Evolutionary conservation across 2,113 vertebrate genomes (phyloP).

Genomic region (Spheniscus mendiculus): DNA sequence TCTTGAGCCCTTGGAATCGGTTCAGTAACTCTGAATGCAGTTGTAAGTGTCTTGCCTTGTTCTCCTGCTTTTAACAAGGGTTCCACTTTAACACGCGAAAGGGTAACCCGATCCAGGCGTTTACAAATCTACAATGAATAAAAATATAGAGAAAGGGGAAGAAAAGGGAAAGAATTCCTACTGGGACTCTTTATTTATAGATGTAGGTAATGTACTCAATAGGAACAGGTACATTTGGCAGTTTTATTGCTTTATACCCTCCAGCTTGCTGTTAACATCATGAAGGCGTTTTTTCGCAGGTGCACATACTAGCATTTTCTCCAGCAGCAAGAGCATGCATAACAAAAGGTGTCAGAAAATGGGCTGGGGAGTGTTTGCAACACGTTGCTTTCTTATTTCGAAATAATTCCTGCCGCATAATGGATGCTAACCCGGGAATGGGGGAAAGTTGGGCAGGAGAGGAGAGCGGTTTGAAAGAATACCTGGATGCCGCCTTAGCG

Average conservation of each 20-base stretch:
- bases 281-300: slow-evolving; percentile 58
- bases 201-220: slow-evolving; percentile 27
- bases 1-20: slow-evolving; percentile 64
- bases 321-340: neutral
- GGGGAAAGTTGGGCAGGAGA: neutral
- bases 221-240: slow-evolving; percentile 68
- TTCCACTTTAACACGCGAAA: slow-evolving; percentile 81
- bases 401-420: neutral
- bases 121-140: slow-evolving; percentile 80
- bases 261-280: slow-evolving; percentile 68
- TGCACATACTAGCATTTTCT: slow-evolving; percentile 54
- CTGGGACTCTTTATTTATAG: slow-evolving; percentile 29
- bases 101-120: slow-evolving; percentile 85
- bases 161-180: slow-evolving; percentile 25
- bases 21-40: slow-evolving; percentile 84
- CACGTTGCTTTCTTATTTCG: neutral
- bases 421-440: neutral
- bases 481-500: neutral
- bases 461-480: neutral
- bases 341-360: neutral
- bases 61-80: slow-evolving; percentile 71
- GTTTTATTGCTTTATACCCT: slow-evolving; percentile 74
- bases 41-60: slow-evolving; percentile 68
- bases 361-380: neutral
- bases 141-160: slow-evolving; percentile 57